A percentile compares a stretch with the other conserved stretches of the same genome.
Evolutionary conservation across 2,113 vertebrate species (phyloP).

Genomic region (Entosphenus tridentatus): DNA sequence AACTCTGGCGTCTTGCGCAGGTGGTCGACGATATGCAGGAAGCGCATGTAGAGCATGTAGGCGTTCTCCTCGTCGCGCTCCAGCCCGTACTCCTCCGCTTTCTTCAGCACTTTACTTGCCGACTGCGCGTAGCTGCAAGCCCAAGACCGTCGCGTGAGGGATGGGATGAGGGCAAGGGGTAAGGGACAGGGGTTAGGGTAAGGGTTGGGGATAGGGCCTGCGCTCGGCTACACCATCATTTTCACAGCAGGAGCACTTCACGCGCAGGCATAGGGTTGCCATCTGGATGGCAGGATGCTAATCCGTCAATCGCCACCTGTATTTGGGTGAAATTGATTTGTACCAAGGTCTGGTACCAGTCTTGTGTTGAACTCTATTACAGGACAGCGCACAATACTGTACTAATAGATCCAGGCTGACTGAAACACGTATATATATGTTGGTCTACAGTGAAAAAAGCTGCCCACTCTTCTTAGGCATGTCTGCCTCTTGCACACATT

Average conservation of each 20-base stretch:
- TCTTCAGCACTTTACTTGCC: conserved; percentile 80
- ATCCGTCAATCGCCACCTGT: no score
- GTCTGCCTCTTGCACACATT: no score
- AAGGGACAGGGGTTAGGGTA: neutral
- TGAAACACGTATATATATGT: no score
- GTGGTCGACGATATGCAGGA: conserved; percentile 59
- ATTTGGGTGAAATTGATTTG: no score
- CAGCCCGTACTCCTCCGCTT: conserved; percentile 65
- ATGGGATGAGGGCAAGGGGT: neutral
- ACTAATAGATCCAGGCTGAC: no score
- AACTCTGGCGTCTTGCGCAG: conserved; percentile 81
- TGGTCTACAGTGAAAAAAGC: no score
- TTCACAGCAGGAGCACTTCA: neutral
- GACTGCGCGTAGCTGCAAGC: conserved; percentile 65
- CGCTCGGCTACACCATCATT: neutral
- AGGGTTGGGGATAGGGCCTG: conserved; percentile 10
- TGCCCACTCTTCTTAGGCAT: no score
- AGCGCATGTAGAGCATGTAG: conserved; percentile 94
- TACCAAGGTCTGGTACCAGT: no score
- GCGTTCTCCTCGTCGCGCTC: conserved; percentile 87
- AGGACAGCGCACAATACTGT: no score
- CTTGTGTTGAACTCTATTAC: no score
- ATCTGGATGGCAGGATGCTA: conserved; percentile 17
- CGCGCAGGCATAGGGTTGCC: conserved; percentile 17
- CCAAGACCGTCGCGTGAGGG: conserved; percentile 10